A percentile compares a stretch with the other conserved stretches of the same genome.
Conservation (phyloP, 2,113 vertebrate genomes). For the Oncorhynchus masou region DNA sequence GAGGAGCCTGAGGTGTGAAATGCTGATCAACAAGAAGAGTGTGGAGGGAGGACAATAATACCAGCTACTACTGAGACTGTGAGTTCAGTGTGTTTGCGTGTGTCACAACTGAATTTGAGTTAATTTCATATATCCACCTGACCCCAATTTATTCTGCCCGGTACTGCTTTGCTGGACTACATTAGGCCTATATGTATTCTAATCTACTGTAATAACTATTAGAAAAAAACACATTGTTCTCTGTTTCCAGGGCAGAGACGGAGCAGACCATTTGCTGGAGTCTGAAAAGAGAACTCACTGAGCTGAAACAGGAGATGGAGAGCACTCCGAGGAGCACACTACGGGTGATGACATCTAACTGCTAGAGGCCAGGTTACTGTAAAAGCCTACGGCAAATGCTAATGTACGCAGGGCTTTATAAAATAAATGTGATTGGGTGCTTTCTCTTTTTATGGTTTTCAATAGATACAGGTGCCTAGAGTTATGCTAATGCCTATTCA, state of each 20-base stretch:
- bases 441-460: neutral
- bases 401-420: neutral
- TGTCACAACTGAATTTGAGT: no score
- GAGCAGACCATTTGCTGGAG: slow-evolving; percentile 72
- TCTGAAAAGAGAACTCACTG: slow-evolving; percentile 70
- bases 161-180: neutral
- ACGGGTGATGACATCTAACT: slow-evolving; percentile 64
- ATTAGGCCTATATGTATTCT: neutral
- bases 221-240: neutral
- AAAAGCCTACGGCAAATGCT: neutral
- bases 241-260: slow-evolving; percentile 69
- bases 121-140: neutral
- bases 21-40: slow-evolving; percentile 75
- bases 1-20: slow-evolving; percentile 62
- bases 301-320: slow-evolving; percentile 76
- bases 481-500: neutral
- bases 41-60: slow-evolving; percentile 63
- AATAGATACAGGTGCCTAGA: neutral
- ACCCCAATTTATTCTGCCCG: neutral
- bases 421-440: neutral
- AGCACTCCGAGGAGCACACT: slow-evolving; percentile 66
- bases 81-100: slow-evolving; percentile 16
- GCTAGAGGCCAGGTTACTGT: neutral
- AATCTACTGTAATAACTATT: neutral
- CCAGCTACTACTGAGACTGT: slow-evolving; percentile 70